Conservation (phyloP, 2,113 vertebrate genomes). For the Struthio camelus region DNA sequence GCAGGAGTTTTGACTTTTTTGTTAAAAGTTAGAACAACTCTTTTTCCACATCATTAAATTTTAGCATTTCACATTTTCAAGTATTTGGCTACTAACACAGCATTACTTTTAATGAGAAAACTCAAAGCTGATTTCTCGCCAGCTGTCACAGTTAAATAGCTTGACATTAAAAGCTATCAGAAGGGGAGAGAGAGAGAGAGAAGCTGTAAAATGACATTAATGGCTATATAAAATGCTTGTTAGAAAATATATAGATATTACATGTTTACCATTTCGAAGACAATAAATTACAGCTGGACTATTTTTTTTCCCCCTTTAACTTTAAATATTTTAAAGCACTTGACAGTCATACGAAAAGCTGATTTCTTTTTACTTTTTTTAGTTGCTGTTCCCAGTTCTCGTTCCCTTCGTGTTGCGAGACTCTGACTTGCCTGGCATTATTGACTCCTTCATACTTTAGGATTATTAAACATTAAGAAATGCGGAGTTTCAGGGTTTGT, state of each 20-base stretch:
- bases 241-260: conserved; percentile 34
- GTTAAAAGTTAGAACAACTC: conserved; percentile 53
- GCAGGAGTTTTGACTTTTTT: conserved; percentile 19
- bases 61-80: conserved; percentile 74
- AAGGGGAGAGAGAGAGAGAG: conserved; percentile 36
- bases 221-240: conserved; percentile 62
- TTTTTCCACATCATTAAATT: conserved; percentile 74
- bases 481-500: not conserved
- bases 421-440: not conserved
- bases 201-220: conserved; percentile 63
- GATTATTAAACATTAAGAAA: not conserved
- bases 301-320: not conserved
- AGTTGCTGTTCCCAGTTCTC: not conserved
- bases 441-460: not conserved
- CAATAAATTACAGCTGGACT: not conserved
- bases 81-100: conserved; percentile 74
- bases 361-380: not conserved
- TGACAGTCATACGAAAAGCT: not conserved
- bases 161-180: conserved; percentile 68
- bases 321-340: not conserved
- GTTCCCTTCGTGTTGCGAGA: not conserved
- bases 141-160: conserved; percentile 74
- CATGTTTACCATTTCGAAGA: conserved; percentile 47
- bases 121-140: conserved; percentile 72
- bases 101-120: conserved; percentile 79